phyloP scores from a whole-genome alignment of 2,113 vertebrate genomes.

The Cinclus cinclus region DNA sequence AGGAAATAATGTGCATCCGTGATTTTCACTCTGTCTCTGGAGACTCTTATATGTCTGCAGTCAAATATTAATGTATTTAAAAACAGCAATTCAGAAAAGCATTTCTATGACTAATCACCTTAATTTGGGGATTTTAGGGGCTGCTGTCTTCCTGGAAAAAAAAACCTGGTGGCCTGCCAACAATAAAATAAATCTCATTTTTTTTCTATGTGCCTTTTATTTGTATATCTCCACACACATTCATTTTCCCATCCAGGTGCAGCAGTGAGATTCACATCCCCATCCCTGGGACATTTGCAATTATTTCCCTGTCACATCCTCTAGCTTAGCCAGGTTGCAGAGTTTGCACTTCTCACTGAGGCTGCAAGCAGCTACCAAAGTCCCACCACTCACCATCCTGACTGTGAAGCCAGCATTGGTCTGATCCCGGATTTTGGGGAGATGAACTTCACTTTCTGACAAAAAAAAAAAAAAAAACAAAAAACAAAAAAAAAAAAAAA shows the following conservation, averaged over 20 bases:
- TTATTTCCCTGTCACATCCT: not conserved
- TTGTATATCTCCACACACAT: not conserved
- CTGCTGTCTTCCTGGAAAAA: not conserved
- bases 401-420: not conserved
- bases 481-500: not conserved
- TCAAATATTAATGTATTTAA: not conserved
- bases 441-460: not conserved
- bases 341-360: not conserved
- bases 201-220: not conserved
- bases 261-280: not conserved
- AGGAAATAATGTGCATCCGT: not conserved
- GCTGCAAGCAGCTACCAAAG: not conserved
- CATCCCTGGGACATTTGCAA: not conserved
- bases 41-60: not conserved
- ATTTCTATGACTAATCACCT: not conserved
- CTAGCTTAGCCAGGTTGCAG: too few species aligned
- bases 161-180: not conserved
- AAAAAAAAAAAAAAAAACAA: not conserved
- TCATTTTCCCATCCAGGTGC: not conserved
- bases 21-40: not conserved
- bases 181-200: not conserved
- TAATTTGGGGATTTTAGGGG: not conserved
- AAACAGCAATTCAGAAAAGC: not conserved
- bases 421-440: rapidly evolving
- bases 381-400: rapidly evolving